Evolutionary conservation across 2,888 invertebrate species (phyloP), one percentile per base, ranked within the genome.

Genomic region (Eilema depressum): DNA sequence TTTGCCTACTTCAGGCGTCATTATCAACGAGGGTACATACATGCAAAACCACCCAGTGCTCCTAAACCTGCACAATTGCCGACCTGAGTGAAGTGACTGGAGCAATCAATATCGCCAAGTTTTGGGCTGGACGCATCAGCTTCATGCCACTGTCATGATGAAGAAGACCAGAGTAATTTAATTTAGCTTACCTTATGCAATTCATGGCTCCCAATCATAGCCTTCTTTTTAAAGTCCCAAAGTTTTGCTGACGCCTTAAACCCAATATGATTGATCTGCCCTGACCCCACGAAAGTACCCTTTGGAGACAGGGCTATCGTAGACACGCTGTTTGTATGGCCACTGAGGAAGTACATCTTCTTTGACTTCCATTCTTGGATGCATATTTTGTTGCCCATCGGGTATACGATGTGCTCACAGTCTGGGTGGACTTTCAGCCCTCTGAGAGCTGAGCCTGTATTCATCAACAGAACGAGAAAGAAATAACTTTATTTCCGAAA

Each of bases 201-300:
- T 86, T 97, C 97, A 90, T 99, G 97, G 66, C 96, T 96, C 0
- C 96, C 96, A 47, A 97, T 86, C 74, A 96, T 93, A 47, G 91
- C 91, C 76, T 96, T 96, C 66, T 95, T 96, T 20, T 96, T 95
- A 87, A 97, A 99, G 86, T 98, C 97, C 99, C 99, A 99, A 23
- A 99, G 91, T 78, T 98, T 98, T 0, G 98, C 97, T 71, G 96
- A 96, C 0, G 99, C 97, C 90, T 98, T 98, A 89, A 98, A 99
- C 7, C 99, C 99, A 90, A 98, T 98, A 86, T 98, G 98, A 86
- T 98, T 99, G 57, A 97, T 96, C 92, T 99, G 98, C 0, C 99
- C 99, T 0, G 99, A 98, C 8, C 98, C 99, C 57, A 99, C 94
- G 84, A 96, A 98, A 28, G 96, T 97, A 30, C 99, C 95, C 66